Percentiles rank a stretch among this genome's conserved stretches.
phyloP scores from a whole-genome alignment of 2,113 vertebrate genomes.

The Hemiscyllium ocellatum region DNA sequence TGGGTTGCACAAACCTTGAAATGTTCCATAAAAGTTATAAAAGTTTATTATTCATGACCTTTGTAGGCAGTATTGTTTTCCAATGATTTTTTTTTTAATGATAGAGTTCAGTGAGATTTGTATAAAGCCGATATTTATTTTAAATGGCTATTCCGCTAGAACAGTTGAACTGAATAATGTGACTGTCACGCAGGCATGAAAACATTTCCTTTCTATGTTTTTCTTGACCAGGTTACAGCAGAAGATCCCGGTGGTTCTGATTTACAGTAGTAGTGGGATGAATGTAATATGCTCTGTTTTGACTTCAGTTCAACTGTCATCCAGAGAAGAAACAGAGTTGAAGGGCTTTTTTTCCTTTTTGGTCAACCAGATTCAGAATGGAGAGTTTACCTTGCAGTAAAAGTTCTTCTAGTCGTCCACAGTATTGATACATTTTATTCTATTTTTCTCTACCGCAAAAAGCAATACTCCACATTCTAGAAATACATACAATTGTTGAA shows the following conservation, averaged over 20 bases:
- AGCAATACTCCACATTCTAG: background rate
- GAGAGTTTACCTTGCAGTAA: background rate
- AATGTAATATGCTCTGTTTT: constrained; percentile 7
- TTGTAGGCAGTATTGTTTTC: background rate
- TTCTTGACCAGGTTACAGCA: constrained; percentile 19
- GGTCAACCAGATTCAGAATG: background rate
- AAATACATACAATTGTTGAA: constrained; percentile 4
- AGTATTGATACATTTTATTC: background rate
- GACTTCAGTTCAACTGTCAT: constrained; percentile 22
- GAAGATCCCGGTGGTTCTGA: constrained; percentile 29
- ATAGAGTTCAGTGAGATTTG: background rate
- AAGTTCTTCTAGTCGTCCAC: background rate
- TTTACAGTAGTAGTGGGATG: constrained; percentile 24
- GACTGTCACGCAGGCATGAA: background rate
- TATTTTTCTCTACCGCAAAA: background rate
- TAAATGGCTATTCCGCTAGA: background rate
- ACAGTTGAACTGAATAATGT: background rate
- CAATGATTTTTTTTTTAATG: background rate
- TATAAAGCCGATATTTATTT: background rate
- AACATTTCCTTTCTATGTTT: constrained; percentile 29
- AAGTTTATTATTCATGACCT: background rate
- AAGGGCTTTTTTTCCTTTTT: background rate
- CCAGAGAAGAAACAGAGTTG: constrained; percentile 23
- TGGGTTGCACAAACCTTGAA: background rate
- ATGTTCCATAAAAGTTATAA: background rate